Base-by-base conservation (phyloP, 2,797 vertebrate species). In the Tadarida brasiliensis region DNA sequence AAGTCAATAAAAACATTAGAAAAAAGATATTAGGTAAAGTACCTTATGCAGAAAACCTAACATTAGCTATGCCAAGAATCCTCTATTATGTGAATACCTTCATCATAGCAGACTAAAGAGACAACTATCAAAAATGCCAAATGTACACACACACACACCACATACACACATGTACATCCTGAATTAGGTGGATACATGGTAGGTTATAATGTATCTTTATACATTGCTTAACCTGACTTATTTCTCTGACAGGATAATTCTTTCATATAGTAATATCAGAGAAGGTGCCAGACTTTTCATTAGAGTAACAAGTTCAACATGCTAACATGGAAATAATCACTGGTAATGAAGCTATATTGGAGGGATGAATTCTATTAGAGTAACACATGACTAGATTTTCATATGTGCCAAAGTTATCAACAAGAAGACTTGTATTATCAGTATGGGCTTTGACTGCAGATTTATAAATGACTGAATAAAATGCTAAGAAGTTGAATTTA, bases 331-430 rank as follows among this genome's bases (percentile, higher is more conserved):
- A 8, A 49, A 96, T 17, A 90, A 94, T 5, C 30, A 96, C 73
- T 92, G 87, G 95, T 96, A 85, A 88, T 81, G 59, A 96, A 90
- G 54, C 67, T 90, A 84, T 82, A 70, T 85, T 87, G n/a, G 14
- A 95, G 49, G 26, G 19, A 94, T 80, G 20, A 95, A 87, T 88
- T 61, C 65, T 87, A 76, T 54, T 70, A 54, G 2, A 94, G 35
- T 54, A 96, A 94, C 76, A 84, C 94, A 80, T 67, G 65, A 76
- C 35, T 65, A 56, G 17, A 63, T 70, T 96, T 94, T 82, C 39
- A 90, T 17, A 88, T 49, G 35, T 90, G 57, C 90, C 71, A 90
- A 68, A 86, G 90, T 51, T 80, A 82, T 86, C 39, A 76, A 91
- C 77, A 92, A 51, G 63, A 92, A 83, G 4, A 2, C 77, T 90